phyloP scores from a whole-genome alignment of 2,888 invertebrate genomes.

The Sepioteuthis lessoniana region DNA sequence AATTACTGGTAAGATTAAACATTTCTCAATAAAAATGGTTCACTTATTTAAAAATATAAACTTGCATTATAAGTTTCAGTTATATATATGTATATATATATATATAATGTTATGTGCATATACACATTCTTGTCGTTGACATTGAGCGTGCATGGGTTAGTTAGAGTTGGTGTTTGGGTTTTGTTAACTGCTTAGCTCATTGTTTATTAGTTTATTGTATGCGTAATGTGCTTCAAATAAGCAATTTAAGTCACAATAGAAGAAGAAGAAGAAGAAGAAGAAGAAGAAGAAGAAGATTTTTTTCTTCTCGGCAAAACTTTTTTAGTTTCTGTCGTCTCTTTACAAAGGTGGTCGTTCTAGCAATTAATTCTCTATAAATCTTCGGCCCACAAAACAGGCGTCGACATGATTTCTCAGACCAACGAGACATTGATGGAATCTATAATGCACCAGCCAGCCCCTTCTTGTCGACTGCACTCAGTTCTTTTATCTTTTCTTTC shows the following conservation, averaged over 20 bases:
- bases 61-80: no score
- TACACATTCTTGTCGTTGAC: neutral
- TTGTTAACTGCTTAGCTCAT: neutral
- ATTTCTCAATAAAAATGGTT: no score
- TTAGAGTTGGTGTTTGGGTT: neutral
- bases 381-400: slow-evolving; percentile 7
- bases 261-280: neutral
- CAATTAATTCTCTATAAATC: slow-evolving; percentile 33
- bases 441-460: slow-evolving; percentile 1
- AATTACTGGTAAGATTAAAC: no score
- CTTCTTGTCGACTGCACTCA: neutral
- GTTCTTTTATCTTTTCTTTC: neutral
- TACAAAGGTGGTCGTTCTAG: neutral
- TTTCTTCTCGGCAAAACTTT: neutral
- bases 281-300: neutral
- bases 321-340: neutral
- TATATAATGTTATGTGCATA: neutral
- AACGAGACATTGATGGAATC: neutral
- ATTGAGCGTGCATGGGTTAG: neutral
- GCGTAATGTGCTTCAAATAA: slow-evolving; percentile 21
- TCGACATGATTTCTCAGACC: neutral
- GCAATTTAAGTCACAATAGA: slow-evolving; percentile 20
- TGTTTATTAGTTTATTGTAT: slow-evolving; percentile 23
- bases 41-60: no score
- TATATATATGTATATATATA: neutral